Conservation (phyloP, 2,113 vertebrate species). For the Pagrus major region DNA sequence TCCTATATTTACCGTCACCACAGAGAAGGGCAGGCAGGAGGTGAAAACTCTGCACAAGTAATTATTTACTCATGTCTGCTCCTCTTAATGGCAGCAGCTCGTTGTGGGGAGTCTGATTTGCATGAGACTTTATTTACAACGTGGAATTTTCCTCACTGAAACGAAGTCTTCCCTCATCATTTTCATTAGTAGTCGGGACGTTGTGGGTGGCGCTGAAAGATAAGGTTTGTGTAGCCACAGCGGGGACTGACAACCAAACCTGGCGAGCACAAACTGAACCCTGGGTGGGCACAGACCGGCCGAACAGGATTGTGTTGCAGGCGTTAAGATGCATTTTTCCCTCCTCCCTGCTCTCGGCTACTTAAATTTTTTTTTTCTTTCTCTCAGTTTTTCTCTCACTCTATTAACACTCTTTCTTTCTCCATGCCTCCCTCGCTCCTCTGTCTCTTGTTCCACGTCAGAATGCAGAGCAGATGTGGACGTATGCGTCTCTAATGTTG, state of each 20-base stretch:
- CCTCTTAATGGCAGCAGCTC: conserved; percentile 28
- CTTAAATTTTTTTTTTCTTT: background rate
- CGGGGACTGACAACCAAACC: conserved; percentile 18
- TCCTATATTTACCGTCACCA: conserved; percentile 62
- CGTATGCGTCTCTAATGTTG: conserved; percentile 34
- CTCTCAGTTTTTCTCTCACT: conserved; percentile 40
- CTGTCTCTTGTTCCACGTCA: conserved; percentile 28
- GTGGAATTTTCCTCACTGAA: conserved; percentile 60
- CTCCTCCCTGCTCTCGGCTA: background rate
- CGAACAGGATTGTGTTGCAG: conserved; percentile 41
- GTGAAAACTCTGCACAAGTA: conserved; percentile 39
- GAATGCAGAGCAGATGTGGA: conserved; percentile 77
- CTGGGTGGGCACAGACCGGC: conserved; percentile 62
- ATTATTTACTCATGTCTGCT: conserved; percentile 60
- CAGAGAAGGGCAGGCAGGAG: background rate
- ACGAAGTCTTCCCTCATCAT: conserved; percentile 20
- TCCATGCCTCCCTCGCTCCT: background rate
- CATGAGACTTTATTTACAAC: conserved; percentile 32
- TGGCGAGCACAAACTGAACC: conserved; percentile 22
- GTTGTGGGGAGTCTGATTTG: conserved; percentile 22
- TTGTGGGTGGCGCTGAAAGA: conserved; percentile 56
- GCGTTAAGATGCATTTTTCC: conserved; percentile 31
- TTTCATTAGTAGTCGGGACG: conserved; percentile 37
- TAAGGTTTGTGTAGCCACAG: conserved; percentile 49
- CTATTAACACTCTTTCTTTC: conserved; percentile 41